Evolutionary conservation across 2,113 vertebrate genomes (phyloP).

Genomic region (Strix aluco): DNA sequence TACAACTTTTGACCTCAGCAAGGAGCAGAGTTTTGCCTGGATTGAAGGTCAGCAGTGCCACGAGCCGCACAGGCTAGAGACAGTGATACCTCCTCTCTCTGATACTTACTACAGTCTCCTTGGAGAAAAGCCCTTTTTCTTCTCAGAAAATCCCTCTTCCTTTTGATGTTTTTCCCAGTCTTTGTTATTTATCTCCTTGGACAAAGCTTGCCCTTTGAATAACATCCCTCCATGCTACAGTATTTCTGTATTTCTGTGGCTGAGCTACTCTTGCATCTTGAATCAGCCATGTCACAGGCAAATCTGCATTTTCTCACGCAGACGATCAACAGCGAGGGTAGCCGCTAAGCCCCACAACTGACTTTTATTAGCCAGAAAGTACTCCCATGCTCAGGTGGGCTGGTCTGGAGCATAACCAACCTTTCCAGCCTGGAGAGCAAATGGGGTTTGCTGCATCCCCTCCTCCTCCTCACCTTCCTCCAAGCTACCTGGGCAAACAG

Average conservation of each 20-base stretch:
- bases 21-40: neutral
- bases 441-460: neutral
- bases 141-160: neutral
- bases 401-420: neutral
- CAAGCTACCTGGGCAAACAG: neutral
- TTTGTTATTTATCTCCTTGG: neutral
- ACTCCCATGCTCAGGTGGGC: neutral
- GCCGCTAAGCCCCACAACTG: fast-evolving
- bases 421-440: neutral
- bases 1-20: neutral
- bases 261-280: neutral
- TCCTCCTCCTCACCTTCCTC: neutral
- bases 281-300: neutral
- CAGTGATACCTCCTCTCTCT: neutral
- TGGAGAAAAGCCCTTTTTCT: neutral
- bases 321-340: neutral
- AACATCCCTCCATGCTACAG: neutral
- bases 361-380: neutral
- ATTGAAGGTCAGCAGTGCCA: slow-evolving; percentile 1
- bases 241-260: neutral
- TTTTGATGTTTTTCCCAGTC: neutral
- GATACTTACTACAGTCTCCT: neutral
- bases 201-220: neutral
- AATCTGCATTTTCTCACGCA: neutral
- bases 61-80: fast-evolving